Evolutionary conservation across 23 tunicate species (phyloP), one percentile per base, ranked within the genome.

Genomic region (Pegea sp.): DNA sequence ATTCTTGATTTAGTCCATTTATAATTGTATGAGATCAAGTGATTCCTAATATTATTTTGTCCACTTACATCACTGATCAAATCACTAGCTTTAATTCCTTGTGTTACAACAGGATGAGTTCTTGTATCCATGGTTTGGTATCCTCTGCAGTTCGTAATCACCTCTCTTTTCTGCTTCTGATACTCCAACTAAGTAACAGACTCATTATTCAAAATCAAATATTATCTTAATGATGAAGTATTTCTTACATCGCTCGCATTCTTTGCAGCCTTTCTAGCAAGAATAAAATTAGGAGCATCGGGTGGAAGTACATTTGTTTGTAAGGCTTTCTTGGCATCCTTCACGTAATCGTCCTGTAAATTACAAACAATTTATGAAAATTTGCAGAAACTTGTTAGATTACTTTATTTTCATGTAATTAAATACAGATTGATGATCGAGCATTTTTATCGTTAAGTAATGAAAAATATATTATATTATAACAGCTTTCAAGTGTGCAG

Each of bases 111-210:
- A 16, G 99, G 99, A 60, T 91, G 99, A 29, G 58, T 72, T 44
- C 58, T 58, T 51, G 79, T 74, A 49, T 91, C 99, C 99, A 91
- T 91, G 23, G 93, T 75, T 69, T 79, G 91, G 57, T 74, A 91
- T 38, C 99, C 99, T 30, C 75, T 49, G 55, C 69, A 87, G 24
- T 60, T 69, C 26, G 66, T 69, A 33, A 70, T 76, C 1, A 54
- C 73, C 49, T 76, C 70, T 28, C 72, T 52, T 1, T 53, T 33
- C 43, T 84, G 95, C 52, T 84, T 84, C 28, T 67, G 76, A 43
- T 84, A 84, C 6, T 74, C 58, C 22, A 49, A 44, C 95, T 84
- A 63, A 38, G 16, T 38, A 38, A 38, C 11, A 38, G 16, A 38
- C 16, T 38, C 46, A 38, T 11, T 16, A 38, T 38, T 8, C 11